Conservation (phyloP, 2,113 vertebrate genomes). For the Chloropsis cyanopogon region DNA sequence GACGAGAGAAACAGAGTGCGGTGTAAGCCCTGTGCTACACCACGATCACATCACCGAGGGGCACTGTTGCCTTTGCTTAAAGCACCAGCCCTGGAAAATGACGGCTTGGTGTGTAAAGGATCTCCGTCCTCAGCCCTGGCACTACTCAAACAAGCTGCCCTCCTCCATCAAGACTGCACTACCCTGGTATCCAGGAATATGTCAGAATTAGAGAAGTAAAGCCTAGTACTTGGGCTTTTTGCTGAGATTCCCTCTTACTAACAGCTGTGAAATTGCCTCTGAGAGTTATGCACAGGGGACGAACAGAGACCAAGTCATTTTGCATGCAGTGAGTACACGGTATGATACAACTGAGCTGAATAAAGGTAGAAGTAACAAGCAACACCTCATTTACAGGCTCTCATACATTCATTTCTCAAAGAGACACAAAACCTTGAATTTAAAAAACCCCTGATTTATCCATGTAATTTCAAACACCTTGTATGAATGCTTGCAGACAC, state of each 20-base stretch:
- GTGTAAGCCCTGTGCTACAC: not conserved
- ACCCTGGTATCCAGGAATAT: not conserved
- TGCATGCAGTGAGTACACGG: not conserved
- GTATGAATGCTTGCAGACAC: not conserved
- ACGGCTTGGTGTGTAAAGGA: not conserved
- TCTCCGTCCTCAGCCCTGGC: not conserved
- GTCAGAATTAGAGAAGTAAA: not conserved
- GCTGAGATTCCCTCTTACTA: not conserved
- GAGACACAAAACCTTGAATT: not conserved
- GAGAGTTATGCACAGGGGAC: not conserved
- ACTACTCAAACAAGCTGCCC: not conserved
- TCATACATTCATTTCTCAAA: not conserved
- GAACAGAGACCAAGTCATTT: not conserved
- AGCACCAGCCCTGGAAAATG: not conserved
- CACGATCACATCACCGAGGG: not conserved
- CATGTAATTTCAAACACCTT: not conserved
- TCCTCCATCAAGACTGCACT: not conserved
- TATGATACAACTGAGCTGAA: not conserved
- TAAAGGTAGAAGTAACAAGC: not conserved
- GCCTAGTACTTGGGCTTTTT: not conserved
- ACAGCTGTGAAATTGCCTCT: not conserved
- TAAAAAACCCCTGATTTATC: not conserved
- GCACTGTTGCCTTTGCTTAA: conserved; percentile 19
- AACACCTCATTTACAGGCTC: not conserved
- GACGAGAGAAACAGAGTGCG: rapidly evolving